Base-by-base conservation (phyloP, 2,888 invertebrate genomes). In the Nomada ruficornis region DNA sequence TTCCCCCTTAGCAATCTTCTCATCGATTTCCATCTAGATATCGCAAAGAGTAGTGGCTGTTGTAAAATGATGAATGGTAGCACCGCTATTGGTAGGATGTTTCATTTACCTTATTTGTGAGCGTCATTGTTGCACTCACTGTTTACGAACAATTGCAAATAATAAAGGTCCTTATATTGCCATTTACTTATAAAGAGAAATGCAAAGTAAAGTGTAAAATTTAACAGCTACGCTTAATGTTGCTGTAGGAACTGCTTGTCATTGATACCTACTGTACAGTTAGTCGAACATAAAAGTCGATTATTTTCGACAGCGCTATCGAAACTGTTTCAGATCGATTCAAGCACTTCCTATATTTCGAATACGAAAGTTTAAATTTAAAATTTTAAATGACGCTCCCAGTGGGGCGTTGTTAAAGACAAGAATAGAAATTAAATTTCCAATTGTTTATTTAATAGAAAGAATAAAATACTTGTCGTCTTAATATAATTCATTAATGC, bases 1-100 rank as follows among this genome's bases (percentile, higher is more conserved):
- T 93, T 98, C 98, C 10, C 98, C 97, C 92, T 96, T 97, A 2
- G 93, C 64, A 93, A 94, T 84, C 94, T 94, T 94, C 26, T 94
- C 95, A 94, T 97, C 97, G 80, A 97, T 95, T 85, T 97, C 97
- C 97, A 97, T 97, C 96, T 96, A 82, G 94, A 73, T 60, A 29
- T 55, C 26, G 11, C 80, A 73, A 57, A 52, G 42, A 54, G 69
- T 23, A 65, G 72, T 20, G 13, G 44, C 20, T n/a, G 4, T 13
- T 26, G 3, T 13, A 64, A 50, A 59, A 72, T 20, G 0, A n/a
- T 29, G 36, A 1, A 26, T 11, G 15, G 11, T 2, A 15, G 36
- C 7, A 36, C 36, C 36, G 36, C 36, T 15, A 2, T 15, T 60
- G 23, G 36, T 57, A 26, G 13, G 23, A 42, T 62, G 26, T 29